Percentiles rank a stretch among this genome's conserved stretches.
Evolutionary conservation across 2,797 vertebrate genomes (phyloP).

Genomic region (Takifugu rubripes): DNA sequence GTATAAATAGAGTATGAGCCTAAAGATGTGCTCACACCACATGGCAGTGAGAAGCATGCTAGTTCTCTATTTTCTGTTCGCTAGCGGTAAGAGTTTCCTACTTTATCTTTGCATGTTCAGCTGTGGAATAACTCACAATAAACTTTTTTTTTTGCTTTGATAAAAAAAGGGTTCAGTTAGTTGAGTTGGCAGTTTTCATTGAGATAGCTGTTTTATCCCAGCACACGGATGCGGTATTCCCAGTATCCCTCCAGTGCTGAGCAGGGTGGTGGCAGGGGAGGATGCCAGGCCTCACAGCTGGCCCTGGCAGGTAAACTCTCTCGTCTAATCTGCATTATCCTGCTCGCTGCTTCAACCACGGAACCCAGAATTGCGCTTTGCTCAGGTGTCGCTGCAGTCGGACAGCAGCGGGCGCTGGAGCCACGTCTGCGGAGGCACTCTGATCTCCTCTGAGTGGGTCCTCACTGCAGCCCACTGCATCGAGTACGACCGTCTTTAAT

Average conservation of each 20-base stretch:
- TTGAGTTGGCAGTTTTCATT: too few species aligned
- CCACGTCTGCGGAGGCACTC: constrained; percentile 81
- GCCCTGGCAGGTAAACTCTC: constrained; percentile 57
- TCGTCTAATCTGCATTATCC: background rate
- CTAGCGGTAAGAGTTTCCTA: constrained; percentile 36
- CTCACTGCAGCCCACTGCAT: constrained; percentile 72
- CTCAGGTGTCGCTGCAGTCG: constrained; percentile 81
- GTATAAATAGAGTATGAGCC: constrained; percentile 41
- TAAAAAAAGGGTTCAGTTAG: background rate
- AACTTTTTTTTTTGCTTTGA: background rate
- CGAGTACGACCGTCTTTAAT: constrained; percentile 15
- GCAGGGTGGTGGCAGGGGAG: constrained; percentile 50
- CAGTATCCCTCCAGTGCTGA: constrained; percentile 34
- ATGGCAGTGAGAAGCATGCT: constrained; percentile 45
- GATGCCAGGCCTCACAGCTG: constrained; percentile 55
- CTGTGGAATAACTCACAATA: background rate
- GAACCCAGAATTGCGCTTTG: background rate
- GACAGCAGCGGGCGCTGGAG: constrained; percentile 65
- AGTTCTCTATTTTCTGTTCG: constrained; percentile 34
- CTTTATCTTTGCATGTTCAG: background rate
- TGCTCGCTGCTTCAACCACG: background rate
- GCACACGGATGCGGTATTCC: constrained; percentile 51
- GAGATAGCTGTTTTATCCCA: constrained; percentile 7
- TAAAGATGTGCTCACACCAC: background rate
- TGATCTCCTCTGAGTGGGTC: constrained; percentile 79